Evolutionary conservation across 1,140 invertebrate genomes (phyloP), one percentile per base, ranked within the genome.

Genomic region (Triops cancriformis): DNA sequence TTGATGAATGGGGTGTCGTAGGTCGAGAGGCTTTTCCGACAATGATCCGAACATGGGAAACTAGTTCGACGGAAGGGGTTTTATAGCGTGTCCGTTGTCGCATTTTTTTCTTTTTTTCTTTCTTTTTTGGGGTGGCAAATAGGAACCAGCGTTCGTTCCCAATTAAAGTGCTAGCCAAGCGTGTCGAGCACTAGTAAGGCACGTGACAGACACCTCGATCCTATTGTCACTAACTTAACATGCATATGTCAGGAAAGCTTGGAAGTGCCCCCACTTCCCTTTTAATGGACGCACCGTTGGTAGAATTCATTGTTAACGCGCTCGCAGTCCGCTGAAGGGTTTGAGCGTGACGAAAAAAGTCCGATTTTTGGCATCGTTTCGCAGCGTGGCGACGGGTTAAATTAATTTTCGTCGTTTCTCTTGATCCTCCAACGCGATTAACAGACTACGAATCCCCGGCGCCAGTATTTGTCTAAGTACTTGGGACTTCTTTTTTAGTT

Each of bases 151-250:
- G 31, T 37, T 7, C 31, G 51, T 18, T 64, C 18, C 51, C 51
- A 64, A 64, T 64, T 64, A 64, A 64, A 64, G 14, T 64, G 51
- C 51, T 64, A 64, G 51, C 51, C 5, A 64, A 64, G 51, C 51
- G 51, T 64, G 51, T 64, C 51, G 51, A 64, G 23, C 23, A 64
- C 9, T 23, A 23, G 51, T 23, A 64, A 64, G 51, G 51, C 51
- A 64, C 51, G 51, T 64, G 51, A 64, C 51, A 18, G 51, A 64
- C 51, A 64, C 51, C 51, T 64, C 51, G 14, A 9, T 64, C 18
- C 51, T 64, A 64, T 64, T 64, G 51, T 64, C 51, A 14, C 51
- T 23, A 64, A 64, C 51, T 64, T 64, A 64, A 64, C 51, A 64
- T 64, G 51, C n/a, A 64, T 23, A 64, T 64, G 51, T 64, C 51